These are phyloP conservation scores for Leguminivora glycinivorella DNA, from an alignment of 1,140 invertebrate species.

Conservation along the genomic window DNA sequence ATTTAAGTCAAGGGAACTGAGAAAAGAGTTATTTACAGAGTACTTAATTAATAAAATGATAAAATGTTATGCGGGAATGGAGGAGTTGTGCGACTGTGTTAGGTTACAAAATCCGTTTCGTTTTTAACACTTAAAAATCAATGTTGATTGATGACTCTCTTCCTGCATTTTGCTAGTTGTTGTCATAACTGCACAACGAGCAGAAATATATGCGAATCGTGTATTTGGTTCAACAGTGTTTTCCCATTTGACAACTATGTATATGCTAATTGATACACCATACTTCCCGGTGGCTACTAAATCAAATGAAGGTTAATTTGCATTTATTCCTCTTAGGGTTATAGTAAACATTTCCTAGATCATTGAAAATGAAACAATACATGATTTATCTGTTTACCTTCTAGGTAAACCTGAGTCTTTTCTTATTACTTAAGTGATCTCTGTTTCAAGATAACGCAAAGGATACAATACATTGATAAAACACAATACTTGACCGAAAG, in stretches of 20 bases:
- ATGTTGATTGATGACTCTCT: neutral
- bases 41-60: neutral
- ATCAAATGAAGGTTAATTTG: neutral
- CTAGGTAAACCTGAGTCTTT: too few relatives aligned
- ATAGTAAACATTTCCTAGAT: neutral
- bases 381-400: neutral
- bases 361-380: neutral
- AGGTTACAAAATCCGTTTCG: too few relatives aligned
- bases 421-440: too few relatives aligned
- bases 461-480: too few relatives aligned
- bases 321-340: neutral
- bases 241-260: neutral
- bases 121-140: too few relatives aligned
- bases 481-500: too few relatives aligned
- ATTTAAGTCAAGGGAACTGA: constrained; percentile 8
- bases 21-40: neutral
- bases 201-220: neutral
- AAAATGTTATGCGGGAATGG: too few relatives aligned
- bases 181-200: neutral
- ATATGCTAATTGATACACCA: neutral
- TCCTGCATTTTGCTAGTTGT: neutral
- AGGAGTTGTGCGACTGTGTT: too few relatives aligned
- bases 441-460: too few relatives aligned
- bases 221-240: neutral
- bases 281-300: neutral